Conservation (phyloP, 30 jellyfish, hydroid and myxozoan species). For the Hydractinia symbiolongicarpus region DNA sequence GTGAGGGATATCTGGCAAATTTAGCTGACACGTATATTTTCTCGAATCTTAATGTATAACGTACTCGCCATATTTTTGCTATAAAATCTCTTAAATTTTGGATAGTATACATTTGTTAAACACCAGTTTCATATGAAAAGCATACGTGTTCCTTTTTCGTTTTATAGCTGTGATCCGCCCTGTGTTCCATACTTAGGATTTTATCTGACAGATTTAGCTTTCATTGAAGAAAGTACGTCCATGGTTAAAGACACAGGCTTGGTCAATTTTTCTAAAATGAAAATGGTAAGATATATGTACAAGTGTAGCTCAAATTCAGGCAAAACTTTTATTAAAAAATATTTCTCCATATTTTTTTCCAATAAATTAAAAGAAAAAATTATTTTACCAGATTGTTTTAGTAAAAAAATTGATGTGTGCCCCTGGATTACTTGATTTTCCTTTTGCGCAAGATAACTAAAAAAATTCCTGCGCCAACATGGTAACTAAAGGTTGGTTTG, state of each 20-base stretch:
- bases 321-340: neutral
- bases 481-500: too few relatives aligned
- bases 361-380: neutral
- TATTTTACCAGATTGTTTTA: neutral
- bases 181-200: conserved; percentile 83
- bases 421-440: too few relatives aligned
- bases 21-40: too few relatives aligned
- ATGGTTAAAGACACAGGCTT: conserved; percentile 43
- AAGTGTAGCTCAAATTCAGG: neutral
- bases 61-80: too few relatives aligned
- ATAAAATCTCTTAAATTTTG: too few relatives aligned
- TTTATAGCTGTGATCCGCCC: conserved; percentile 81
- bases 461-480: too few relatives aligned
- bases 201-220: conserved; percentile 83
- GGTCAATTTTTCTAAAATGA: conserved; percentile 68
- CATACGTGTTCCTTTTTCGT: neutral
- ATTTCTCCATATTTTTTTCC: neutral
- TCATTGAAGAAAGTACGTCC: conserved; percentile 70
- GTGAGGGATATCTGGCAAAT: too few relatives aligned
- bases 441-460: too few relatives aligned
- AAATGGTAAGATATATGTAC: conserved; percentile 46
- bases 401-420: too few relatives aligned
- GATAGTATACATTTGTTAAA: too few relatives aligned
- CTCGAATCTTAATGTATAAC: too few relatives aligned
- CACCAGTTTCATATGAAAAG: too few relatives aligned